Evolutionary conservation across 2,797 vertebrate species (phyloP), one percentile per base, ranked within the genome.

Genomic region (Melopsittacus undulatus): DNA sequence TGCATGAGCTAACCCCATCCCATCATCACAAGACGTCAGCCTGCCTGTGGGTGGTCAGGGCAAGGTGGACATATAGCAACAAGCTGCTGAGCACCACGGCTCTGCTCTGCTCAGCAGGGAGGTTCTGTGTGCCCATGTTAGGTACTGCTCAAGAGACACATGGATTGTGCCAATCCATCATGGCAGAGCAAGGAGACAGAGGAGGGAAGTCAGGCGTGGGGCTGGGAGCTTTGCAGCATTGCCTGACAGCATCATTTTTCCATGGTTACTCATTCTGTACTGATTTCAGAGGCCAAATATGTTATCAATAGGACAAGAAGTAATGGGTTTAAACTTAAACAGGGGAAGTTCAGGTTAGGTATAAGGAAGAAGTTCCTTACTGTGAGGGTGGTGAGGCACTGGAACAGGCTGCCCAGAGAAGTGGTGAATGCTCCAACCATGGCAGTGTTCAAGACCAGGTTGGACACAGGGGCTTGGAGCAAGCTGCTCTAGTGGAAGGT

Each of bases 21-120:
- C 1, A 0, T 21, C 87, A 30, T 32, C 38, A 5, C 7, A 10
- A 83, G 34, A 46, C 0, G 0, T 27, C 89, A 89, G 57, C 21
- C 45, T 61, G 52, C 0, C 0, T 1, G 29, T 79, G 91, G 75
- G 64, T 94, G 94, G 84, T 40, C 90, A 62, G 91, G 87, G 80
- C 85, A 54, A n/a, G 32, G 14, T 6, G 2, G 22, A 36, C 0
- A 0, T 36, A 20, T 20, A 83, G 36, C 43, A 72, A 29, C 0
- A 1, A 88, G 59, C 40, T 7, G 10, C 85, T 68, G 76, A 70
- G 82, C 66, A 49, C 9, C 69, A 52, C 27, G 69, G 15, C 22
- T 27, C 62, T 77, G 63, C 61, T 77, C 36, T 78, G 79, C 76
- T 61, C 27, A 17, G 36, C 26, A 5, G 30, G n/a, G 62, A 77